Evolutionary conservation across 1,140 invertebrate genomes (phyloP).

Genomic region (Zaprionus kolodkinae): DNA sequence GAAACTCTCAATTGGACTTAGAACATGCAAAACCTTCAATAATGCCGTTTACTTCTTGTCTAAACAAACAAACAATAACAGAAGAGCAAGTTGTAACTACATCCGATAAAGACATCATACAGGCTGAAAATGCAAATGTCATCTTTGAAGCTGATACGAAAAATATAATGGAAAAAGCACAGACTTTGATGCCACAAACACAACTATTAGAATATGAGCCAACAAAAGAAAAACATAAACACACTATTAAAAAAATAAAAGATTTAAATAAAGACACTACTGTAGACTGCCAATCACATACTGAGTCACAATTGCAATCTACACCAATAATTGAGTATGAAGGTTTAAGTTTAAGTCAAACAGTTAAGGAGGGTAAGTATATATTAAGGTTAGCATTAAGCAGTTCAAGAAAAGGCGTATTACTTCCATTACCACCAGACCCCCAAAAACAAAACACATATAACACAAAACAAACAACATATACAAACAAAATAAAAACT

Average conservation of each 20-base stretch:
- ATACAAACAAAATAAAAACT: conserved; percentile 57
- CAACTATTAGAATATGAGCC: conserved; percentile 32
- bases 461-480: conserved; percentile 74
- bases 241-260: conserved; percentile 31
- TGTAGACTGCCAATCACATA: conserved; percentile 12
- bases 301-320: conserved; percentile 21
- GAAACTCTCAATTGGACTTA: conserved; percentile 4
- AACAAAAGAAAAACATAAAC: conserved; percentile 12
- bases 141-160: conserved; percentile 33
- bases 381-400: conserved; percentile 38
- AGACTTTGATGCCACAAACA: conserved; percentile 34
- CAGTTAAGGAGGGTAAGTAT: conserved; percentile 67
- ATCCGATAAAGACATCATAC: conserved; percentile 19
- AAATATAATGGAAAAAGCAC: conserved; percentile 16
- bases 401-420: conserved; percentile 72
- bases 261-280: conserved; percentile 34
- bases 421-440: conserved; percentile 65
- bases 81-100: conserved; percentile 48
- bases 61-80: conserved; percentile 48
- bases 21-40: conserved; percentile 40
- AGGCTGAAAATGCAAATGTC: conserved; percentile 40
- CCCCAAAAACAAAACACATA: conserved; percentile 76
- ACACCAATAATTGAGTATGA: conserved; percentile 31
- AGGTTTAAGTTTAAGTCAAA: conserved; percentile 48
- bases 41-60: conserved; percentile 53